Conservation (phyloP, 2,797 vertebrate species). For the Tenualosa thibaudeaui region DNA sequence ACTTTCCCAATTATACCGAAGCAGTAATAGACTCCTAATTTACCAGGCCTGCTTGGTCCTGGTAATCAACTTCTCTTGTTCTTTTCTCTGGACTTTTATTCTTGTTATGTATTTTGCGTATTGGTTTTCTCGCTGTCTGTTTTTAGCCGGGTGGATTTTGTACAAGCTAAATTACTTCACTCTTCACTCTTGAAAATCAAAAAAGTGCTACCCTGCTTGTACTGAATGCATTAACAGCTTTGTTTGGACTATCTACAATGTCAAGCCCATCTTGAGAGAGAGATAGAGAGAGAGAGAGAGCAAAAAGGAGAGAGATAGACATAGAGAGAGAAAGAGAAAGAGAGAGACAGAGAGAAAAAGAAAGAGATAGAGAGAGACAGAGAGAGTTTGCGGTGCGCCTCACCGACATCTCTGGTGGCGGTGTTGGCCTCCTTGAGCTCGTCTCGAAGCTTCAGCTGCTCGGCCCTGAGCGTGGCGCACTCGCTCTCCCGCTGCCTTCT, state of each 20-base stretch:
- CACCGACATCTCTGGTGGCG: conserved; percentile 61
- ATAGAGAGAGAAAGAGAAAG: no score
- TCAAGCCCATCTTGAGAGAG: no score
- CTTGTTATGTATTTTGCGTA: not conserved
- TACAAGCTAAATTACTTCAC: not conserved
- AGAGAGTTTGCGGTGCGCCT: conserved; percentile 26
- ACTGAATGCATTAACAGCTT: not conserved
- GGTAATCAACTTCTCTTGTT: not conserved
- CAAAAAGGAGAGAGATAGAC: no score
- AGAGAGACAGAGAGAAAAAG: no score
- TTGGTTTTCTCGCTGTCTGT: not conserved
- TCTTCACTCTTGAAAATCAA: not conserved
- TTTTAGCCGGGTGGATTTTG: not conserved
- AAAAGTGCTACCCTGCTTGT: not conserved
- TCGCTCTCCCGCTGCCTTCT: conserved; percentile 56
- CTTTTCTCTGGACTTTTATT: not conserved
- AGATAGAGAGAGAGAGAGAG: no score
- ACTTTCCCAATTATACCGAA: not conserved
- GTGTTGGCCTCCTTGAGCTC: conserved; percentile 57
- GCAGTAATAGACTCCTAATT: not conserved
- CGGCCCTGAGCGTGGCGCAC: conserved; percentile 34
- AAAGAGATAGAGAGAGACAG: no score
- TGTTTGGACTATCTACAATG: not conserved
- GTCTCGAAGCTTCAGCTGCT: conserved; percentile 54
- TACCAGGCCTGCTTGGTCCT: not conserved